Base-by-base conservation (phyloP, 1,140 invertebrate genomes). In the Mizuhopecten yessoensis region DNA sequence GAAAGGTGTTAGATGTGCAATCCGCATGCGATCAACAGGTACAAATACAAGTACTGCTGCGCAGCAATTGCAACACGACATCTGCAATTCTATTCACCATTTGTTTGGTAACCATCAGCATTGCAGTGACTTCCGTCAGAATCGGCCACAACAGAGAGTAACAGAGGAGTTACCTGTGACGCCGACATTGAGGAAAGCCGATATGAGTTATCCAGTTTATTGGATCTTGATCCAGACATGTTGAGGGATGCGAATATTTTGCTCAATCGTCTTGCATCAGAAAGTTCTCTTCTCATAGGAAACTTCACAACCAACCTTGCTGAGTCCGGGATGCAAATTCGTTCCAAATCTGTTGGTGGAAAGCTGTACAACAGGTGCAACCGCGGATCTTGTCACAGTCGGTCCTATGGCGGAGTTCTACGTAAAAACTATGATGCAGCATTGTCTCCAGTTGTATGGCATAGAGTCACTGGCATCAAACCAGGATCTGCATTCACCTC, bases 1-100 rank as follows among this genome's bases (percentile, higher is more conserved):
- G 93, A 89, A 45, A 93, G 39, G 42, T 93, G 33, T 93, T 91
- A 89, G 91, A 93, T 86, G 87, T 90, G 57, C 93, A 57, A 91
- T 88, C 34, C 87, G 34, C 75, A 45, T 93, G 93, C 87, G 89
- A 33, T 42, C 88, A 88, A 33, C 34, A 33, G 42, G 33, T 88
- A 34, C 39, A 34, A 94, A 91, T 33, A 13, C 5, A 42, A 15
- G n/a, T 39, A 23, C 5, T 49, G 90, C 90, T n/a, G 39, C 7
- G 29, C 39, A 45, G 5, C 86, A 92, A 34, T 34, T 89, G 34
- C 49, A 45, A 34, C 29, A 86, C 0, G 90, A 89, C 33, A 91
- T 91, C 45, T 36, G 29, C 86, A 86, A 89, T 86, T 86, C 34
- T 10, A 57, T 33, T 11, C 34, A 86, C 11, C 90, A 91, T 91